Evolutionary conservation across 1,140 invertebrate species (phyloP).

Genomic region (Drosophila orena): DNA sequence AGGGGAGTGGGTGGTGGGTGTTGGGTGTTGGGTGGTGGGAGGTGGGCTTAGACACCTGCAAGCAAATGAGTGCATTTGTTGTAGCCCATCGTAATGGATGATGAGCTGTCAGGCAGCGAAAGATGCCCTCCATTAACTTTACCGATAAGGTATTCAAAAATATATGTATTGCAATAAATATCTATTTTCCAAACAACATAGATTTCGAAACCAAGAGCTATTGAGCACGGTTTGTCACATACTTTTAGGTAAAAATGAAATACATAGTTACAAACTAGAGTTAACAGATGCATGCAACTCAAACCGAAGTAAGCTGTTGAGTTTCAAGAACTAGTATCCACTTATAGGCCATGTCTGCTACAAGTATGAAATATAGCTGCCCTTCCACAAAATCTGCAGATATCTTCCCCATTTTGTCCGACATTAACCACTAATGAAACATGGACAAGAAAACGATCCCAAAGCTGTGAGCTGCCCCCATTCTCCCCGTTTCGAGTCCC

Average conservation of each 20-base stretch:
- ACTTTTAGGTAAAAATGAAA: not conserved
- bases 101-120: slow-evolving; percentile 7
- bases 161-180: not conserved
- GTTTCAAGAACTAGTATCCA: not conserved
- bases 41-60: slow-evolving; percentile 60
- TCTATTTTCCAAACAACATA: not conserved
- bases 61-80: slow-evolving; percentile 69
- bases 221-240: not conserved
- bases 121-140: slow-evolving; percentile 22
- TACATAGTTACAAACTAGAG: too few species aligned
- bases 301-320: not conserved
- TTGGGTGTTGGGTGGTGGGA: not conserved
- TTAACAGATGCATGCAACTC: too few species aligned
- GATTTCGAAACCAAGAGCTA: too few species aligned
- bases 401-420: slow-evolving; percentile 21
- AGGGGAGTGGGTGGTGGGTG: not conserved
- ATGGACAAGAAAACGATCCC: slow-evolving; percentile 31
- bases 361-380: not conserved
- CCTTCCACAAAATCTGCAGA: not conserved
- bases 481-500: slow-evolving; percentile 3
- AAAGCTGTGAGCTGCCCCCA: not conserved
- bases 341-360: too few species aligned
- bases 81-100: slow-evolving; percentile 24
- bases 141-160: not conserved
- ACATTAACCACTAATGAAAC: slow-evolving; percentile 54